Conservation (phyloP, 2,797 vertebrate species). For the Manis crassicaudata region DNA sequence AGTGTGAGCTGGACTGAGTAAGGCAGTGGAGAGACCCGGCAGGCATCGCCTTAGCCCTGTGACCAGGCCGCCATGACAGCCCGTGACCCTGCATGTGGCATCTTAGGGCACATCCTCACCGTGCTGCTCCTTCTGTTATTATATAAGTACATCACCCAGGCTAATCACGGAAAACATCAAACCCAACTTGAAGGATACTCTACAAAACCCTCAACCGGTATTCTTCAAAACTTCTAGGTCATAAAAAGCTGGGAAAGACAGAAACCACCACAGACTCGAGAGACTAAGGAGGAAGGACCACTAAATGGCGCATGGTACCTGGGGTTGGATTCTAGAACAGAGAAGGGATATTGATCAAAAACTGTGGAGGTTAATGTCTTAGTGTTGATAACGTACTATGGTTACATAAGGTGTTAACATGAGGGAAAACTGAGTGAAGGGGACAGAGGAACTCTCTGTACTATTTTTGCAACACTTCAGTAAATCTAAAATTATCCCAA, state of each 20-base stretch:
- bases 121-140: too few species aligned
- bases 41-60: neutral
- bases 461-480: neutral
- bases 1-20: neutral
- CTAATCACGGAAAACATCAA: neutral
- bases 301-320: accelerated
- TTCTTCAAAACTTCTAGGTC: neutral
- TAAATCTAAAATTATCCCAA: neutral
- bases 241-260: neutral
- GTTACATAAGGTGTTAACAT: too few species aligned
- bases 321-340: neutral
- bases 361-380: neutral
- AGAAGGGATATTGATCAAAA: neutral
- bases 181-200: neutral
- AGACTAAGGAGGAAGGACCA: accelerated
- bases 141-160: too few species aligned
- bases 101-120: too few species aligned
- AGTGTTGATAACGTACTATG: neutral
- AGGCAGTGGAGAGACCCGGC: neutral
- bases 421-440: neutral
- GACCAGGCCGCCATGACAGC: too few species aligned
- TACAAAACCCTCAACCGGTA: neutral
- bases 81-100: too few species aligned
- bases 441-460: neutral
- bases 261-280: neutral